Evolutionary conservation across 2,113 vertebrate genomes (phyloP), one percentile per base, ranked within the genome.

Genomic region (Guaruba guarouba): DNA sequence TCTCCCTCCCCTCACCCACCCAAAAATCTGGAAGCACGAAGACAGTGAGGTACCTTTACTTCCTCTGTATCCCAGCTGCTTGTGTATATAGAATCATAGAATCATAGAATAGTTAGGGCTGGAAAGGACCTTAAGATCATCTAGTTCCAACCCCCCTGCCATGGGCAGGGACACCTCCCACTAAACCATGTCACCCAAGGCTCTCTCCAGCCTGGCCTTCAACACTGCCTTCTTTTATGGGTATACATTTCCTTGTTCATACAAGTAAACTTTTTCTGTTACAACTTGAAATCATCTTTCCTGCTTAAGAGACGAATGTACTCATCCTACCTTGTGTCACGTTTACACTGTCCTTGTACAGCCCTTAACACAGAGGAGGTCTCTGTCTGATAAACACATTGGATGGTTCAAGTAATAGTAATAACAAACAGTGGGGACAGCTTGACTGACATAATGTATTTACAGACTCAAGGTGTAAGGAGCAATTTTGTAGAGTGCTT

Each of bases 401-500:
- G 64, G 35, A 61, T 46, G 41, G 71, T 92, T 88, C 69, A 71
- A 93, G 82, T 75, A 77, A 73, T 44, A 88, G 49, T 19, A 84
- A 90, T 51, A 93, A 95, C 82, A 95, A 95, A 88, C 57, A 86
- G 22, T 28, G 46, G 29, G 82, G 86, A 90, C 76, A 87, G 62
- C 80, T 82, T 79, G 86, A 89, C 62, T 87, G 94, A 79, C 73
- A 91, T 33, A 70, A 82, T 62, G 81, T 92, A 13, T 91, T 96
- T 89, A 91, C 69, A 86, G 82, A 88, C 86, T 93, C 66, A 81
- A 41, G 57, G 91, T 71, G 66, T 82, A 93, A 92, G 80, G 43
- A 86, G 37, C 48, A 91, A 88, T 69, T 68, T 68, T 94, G 48
- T 77, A 79, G 83, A 57, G 62, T 82, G 75, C 71, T 94, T 95